phyloP scores from a whole-genome alignment of 2,113 vertebrate genomes.

The Festucalex cinctus region DNA sequence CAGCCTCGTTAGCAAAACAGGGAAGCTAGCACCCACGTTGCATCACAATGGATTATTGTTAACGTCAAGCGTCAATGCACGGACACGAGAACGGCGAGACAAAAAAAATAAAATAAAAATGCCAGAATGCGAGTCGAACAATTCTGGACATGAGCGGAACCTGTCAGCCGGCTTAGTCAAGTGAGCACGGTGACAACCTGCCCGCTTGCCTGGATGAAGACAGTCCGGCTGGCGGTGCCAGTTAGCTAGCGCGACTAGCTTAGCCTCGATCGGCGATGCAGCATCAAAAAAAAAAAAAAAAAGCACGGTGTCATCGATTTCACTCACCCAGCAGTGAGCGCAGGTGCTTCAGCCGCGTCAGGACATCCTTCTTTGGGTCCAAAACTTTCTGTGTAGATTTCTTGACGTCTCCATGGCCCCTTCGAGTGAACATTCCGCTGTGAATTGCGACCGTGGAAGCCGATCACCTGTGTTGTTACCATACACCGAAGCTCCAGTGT shows the following conservation, averaged over 20 bases:
- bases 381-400: conserved; percentile 99
- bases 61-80: background rate
- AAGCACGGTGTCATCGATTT: conserved; percentile 43
- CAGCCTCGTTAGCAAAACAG: conserved; percentile 52
- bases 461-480: conserved; percentile 65
- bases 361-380: conserved; percentile 95
- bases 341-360: conserved; percentile 94
- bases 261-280: conserved; percentile 29
- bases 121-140: background rate
- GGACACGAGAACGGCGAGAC: background rate
- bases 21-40: conserved; percentile 43
- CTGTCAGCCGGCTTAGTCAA: conserved; percentile 14
- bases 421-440: conserved; percentile 91
- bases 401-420: conserved; percentile 93
- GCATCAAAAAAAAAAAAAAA: conserved; percentile 25
- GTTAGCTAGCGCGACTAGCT: conserved; percentile 48
- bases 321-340: conserved; percentile 89
- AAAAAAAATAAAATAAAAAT: no score
- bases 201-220: conserved; percentile 18
- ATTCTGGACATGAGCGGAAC: background rate
- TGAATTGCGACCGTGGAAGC: conserved; percentile 63
- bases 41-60: conserved; percentile 17
- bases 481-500: conserved; percentile 60
- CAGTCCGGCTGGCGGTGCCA: background rate
- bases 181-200: conserved; percentile 25